Conservation (phyloP, 1,140 invertebrate genomes). For the Nixonia krombeini region DNA sequence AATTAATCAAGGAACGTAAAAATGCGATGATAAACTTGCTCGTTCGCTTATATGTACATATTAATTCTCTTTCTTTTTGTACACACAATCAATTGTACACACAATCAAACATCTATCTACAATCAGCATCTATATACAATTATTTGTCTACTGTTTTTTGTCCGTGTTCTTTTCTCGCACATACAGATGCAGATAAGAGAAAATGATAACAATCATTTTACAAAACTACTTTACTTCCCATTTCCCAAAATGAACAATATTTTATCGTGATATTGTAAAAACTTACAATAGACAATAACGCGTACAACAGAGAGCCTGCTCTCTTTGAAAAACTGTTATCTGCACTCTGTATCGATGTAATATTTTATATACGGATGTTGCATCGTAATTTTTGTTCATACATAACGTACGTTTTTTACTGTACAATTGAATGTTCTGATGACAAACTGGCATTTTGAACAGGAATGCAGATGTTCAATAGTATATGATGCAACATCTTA, state of each 20-base stretch:
- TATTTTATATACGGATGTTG: constrained; percentile 18
- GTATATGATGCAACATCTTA: background rate
- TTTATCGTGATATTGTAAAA: background rate
- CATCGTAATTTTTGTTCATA: constrained; percentile 9
- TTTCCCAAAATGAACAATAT: background rate
- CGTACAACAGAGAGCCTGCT: too few species aligned
- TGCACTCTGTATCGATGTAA: constrained; percentile 19
- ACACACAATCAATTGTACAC: constrained; percentile 34
- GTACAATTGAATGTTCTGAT: too few species aligned
- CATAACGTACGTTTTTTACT: background rate
- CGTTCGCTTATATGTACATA: constrained; percentile 30
- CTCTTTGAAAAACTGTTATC: too few species aligned
- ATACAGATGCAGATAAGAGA: constrained; percentile 18
- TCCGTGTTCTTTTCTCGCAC: constrained; percentile 24
- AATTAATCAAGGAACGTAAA: too few species aligned
- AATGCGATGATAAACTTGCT: too few species aligned
- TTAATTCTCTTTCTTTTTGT: constrained; percentile 24
- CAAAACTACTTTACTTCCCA: too few species aligned
- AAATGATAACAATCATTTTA: too few species aligned
- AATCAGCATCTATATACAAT: constrained; percentile 33
- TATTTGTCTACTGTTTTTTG: constrained; percentile 31
- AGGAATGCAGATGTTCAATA: too few species aligned
- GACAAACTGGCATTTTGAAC: too few species aligned
- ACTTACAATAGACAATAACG: too few species aligned
- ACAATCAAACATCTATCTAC: constrained; percentile 37